Evolutionary conservation across 2,113 vertebrate genomes (phyloP).

Genomic region (Lutjanus erythropterus): DNA sequence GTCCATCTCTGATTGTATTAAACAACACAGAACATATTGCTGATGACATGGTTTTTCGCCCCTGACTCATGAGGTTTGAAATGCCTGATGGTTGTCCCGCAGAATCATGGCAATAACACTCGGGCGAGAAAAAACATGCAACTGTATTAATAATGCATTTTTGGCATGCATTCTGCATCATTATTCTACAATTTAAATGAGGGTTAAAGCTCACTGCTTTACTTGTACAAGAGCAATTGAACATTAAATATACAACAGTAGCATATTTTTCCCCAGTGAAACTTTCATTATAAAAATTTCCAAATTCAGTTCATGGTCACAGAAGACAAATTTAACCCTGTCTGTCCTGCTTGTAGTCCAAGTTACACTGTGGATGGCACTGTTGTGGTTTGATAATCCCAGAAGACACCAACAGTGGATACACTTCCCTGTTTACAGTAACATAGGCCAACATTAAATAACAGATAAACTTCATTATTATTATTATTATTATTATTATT

Average conservation of each 20-base stretch:
- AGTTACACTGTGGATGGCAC: neutral
- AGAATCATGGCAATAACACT: constrained; percentile 52
- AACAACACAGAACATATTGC: neutral
- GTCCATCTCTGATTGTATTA: no score
- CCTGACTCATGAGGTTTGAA: constrained; percentile 33
- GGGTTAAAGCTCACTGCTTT: constrained; percentile 75
- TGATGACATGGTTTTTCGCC: neutral
- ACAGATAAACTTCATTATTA: neutral
- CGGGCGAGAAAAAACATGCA: constrained; percentile 52
- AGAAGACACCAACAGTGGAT: neutral
- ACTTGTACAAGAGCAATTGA: constrained; percentile 56
- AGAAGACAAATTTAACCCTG: constrained; percentile 23
- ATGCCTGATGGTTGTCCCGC: constrained; percentile 33
- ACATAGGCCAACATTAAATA: neutral
- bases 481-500: neutral
- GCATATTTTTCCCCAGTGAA: constrained; percentile 43
- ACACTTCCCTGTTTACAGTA: neutral
- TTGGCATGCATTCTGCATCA: constrained; percentile 64
- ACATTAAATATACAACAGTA: constrained; percentile 75
- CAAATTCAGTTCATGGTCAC: constrained; percentile 44
- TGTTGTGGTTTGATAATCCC: constrained; percentile 5
- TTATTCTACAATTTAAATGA: constrained; percentile 79
- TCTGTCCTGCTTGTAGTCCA: neutral
- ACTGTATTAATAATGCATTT: constrained; percentile 74
- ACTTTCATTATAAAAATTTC: constrained; percentile 47